A percentile compares a stretch with the other conserved stretches of the same genome.
These are phyloP conservation scores for Tokudaia tokunoshimensis DNA, from an alignment of 2,797 vertebrate genomes.

Conservation along the genomic window DNA sequence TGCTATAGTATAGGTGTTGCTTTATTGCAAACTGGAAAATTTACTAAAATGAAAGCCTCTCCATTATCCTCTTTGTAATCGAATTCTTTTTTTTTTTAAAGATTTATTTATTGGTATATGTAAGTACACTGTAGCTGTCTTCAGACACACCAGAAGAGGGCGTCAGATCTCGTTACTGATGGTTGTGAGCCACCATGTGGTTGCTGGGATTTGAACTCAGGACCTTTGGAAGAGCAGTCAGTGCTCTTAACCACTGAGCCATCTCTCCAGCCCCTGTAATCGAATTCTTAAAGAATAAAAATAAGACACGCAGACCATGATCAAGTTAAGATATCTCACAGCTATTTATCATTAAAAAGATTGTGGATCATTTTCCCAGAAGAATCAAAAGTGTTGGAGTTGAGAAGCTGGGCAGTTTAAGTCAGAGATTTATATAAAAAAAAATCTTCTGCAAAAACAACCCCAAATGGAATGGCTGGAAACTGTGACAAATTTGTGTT, in stretches of 20 bases:
- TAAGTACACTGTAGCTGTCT: too few species aligned
- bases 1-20: background rate
- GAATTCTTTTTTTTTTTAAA: too few species aligned
- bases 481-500: slow-evolving; percentile 77
- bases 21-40: slow-evolving; percentile 54
- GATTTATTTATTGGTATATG: too few species aligned
- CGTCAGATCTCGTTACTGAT: too few species aligned
- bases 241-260: too few species aligned
- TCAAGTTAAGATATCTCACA: slow-evolving; percentile 49
- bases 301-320: background rate
- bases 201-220: too few species aligned
- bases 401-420: background rate
- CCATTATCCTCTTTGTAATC: slow-evolving; percentile 7
- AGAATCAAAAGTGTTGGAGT: background rate
- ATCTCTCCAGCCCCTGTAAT: too few species aligned
- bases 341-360: slow-evolving; percentile 34
- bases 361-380: background rate
- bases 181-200: too few species aligned
- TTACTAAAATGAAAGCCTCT: background rate
- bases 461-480: slow-evolving; percentile 73
- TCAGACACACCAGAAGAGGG: too few species aligned
- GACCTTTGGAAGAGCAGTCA: too few species aligned
- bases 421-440: slow-evolving; percentile 67
- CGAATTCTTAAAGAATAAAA: background rate
- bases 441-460: slow-evolving; percentile 61